phyloP scores from a whole-genome alignment of 2,113 vertebrate genomes.

The Pelecanus crispus region DNA sequence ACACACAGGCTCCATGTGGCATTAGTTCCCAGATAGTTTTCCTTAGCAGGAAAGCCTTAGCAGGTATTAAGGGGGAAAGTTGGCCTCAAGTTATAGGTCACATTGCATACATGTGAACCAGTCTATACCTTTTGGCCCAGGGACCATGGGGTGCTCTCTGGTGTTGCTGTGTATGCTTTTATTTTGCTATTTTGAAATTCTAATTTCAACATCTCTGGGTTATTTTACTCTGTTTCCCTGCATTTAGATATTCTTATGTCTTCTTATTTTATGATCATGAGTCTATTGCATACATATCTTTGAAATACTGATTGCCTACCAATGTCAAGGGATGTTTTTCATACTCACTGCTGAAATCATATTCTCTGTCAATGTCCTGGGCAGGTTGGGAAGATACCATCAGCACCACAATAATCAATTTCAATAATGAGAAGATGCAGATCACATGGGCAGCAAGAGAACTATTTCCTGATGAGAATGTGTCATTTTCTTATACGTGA shows the following conservation, averaged over 20 bases:
- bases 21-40: not conserved
- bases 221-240: not conserved
- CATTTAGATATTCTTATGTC: not conserved
- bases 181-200: not conserved
- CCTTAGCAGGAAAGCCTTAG: not conserved
- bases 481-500: constrained; percentile 63
- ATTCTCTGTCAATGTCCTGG: not conserved
- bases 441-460: constrained; percentile 33
- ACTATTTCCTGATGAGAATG: not conserved
- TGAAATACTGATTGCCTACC: not conserved
- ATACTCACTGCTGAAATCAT: not conserved
- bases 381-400: not conserved
- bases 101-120: accelerated
- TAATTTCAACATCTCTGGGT: not conserved
- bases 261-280: not conserved
- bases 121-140: not conserved
- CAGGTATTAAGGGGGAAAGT: not conserved
- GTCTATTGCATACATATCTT: not conserved
- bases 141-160: not conserved
- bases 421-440: constrained; percentile 50
- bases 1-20: not conserved
- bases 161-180: not conserved
- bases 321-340: not conserved
- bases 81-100: not conserved
- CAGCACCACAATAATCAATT: constrained; percentile 29